Evolutionary conservation across 1,140 invertebrate species (phyloP).

Genomic region (Aphelinus atriplicis): DNA sequence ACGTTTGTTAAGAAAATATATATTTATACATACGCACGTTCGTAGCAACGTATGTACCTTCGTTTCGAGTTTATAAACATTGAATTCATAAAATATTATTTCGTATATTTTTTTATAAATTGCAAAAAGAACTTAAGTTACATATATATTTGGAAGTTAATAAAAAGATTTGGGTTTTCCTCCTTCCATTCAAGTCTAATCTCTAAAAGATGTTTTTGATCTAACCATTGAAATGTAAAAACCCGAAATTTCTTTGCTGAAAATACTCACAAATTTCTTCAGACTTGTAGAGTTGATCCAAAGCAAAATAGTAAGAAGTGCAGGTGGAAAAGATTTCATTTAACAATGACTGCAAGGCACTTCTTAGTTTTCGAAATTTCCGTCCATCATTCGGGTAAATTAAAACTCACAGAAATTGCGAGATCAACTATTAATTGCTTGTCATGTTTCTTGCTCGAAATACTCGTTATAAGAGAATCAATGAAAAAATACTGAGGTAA

Average conservation of each 20-base stretch:
- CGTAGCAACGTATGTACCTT: constrained; percentile 13
- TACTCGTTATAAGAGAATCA: constrained; percentile 12
- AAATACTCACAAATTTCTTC: constrained; percentile 19
- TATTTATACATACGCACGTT: constrained; percentile 36
- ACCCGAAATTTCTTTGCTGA: background rate
- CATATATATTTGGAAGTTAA: constrained; percentile 42
- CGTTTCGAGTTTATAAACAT: constrained; percentile 32
- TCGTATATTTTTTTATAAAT: constrained; percentile 31
- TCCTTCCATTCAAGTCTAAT: constrained; percentile 25
- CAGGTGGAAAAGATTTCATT: constrained; percentile 11
- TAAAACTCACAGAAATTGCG: constrained; percentile 14
- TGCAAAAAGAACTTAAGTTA: constrained; percentile 45
- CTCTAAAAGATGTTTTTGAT: background rate
- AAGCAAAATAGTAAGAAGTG: constrained; percentile 2
- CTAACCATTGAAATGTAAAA: constrained; percentile 28
- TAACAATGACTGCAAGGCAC: constrained; percentile 52
- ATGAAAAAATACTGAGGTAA: constrained; percentile 36
- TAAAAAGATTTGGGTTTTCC: constrained; percentile 32
- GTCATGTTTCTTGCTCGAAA: constrained; percentile 38
- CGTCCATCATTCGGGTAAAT: constrained; percentile 9
- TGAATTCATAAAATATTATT: constrained; percentile 40
- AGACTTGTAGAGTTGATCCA: background rate
- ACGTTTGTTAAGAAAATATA: constrained; percentile 37
- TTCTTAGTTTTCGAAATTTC: constrained; percentile 43
- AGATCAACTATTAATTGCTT: constrained; percentile 31